Conservation (phyloP, 2,113 vertebrate genomes). For the Notarius lentiginosus region DNA sequence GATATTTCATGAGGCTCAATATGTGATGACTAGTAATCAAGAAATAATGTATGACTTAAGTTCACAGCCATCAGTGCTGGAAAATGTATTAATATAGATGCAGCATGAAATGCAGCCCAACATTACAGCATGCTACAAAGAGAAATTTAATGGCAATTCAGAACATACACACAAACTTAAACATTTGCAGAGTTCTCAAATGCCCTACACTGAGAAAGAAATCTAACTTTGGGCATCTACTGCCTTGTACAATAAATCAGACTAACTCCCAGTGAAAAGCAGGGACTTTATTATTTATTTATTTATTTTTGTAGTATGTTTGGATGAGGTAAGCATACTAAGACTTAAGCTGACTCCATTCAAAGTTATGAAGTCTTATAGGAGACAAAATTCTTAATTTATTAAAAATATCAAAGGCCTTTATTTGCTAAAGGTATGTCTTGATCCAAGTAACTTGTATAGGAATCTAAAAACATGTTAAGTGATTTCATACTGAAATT, state of each 20-base stretch:
- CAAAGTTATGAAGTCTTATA: neutral
- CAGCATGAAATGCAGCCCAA: neutral
- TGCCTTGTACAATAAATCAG: neutral
- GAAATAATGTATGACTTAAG: neutral
- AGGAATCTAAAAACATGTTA: neutral
- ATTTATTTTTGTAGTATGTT: neutral
- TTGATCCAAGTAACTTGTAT: neutral
- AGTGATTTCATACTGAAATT: neutral
- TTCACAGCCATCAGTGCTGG: neutral
- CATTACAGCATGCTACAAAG: neutral
- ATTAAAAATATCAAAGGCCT: constrained; percentile 6
- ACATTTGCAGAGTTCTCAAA: neutral
- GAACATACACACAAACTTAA: neutral
- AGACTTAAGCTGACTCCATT: neutral
- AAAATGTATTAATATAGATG: neutral
- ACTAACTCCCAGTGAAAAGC: neutral
- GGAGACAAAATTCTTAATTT: neutral
- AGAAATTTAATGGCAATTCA: neutral
- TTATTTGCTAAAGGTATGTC: neutral
- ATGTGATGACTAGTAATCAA: neutral
- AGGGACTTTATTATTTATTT: neutral
- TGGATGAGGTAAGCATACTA: neutral
- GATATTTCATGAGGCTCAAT: neutral
- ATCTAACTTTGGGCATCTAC: neutral
- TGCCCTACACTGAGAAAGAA: neutral